Conservation (phyloP, 1,140 invertebrate species). For the Cotesia typhae region DNA sequence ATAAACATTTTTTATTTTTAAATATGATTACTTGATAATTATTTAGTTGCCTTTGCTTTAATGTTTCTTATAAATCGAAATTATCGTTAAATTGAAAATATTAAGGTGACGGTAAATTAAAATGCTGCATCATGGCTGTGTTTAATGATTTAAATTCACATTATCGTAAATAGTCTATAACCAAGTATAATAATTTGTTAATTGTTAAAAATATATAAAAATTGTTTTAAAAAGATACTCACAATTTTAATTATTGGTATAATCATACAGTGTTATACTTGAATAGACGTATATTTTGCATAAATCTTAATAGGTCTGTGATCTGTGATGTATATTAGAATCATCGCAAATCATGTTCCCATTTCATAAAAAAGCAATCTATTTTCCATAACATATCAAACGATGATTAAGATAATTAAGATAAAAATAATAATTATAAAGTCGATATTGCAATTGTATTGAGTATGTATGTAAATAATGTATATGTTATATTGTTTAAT, state of each 20-base stretch:
- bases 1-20: background rate
- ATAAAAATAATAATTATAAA: background rate
- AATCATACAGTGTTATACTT: background rate
- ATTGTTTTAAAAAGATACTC: constrained; percentile 8
- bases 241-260: constrained; percentile 32
- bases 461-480: too few species aligned
- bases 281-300: constrained; percentile 46
- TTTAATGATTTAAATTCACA: constrained; percentile 24
- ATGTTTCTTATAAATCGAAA: background rate
- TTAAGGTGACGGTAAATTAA: background rate
- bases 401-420: background rate
- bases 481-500: too few species aligned
- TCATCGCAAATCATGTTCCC: constrained; percentile 36
- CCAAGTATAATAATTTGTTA: constrained; percentile 6
- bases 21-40: background rate
- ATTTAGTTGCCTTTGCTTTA: background rate
- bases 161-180: constrained; percentile 7
- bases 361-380: constrained; percentile 11
- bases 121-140: constrained; percentile 28
- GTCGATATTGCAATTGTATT: background rate
- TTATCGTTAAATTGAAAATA: background rate
- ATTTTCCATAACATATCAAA: constrained; percentile 36
- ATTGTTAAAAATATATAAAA: too few species aligned
- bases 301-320: constrained; percentile 48
- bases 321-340: constrained; percentile 44